These are phyloP conservation scores for Cynaeus angustus DNA, from an alignment of 2,888 invertebrate genomes.

Conservation along the genomic window DNA sequence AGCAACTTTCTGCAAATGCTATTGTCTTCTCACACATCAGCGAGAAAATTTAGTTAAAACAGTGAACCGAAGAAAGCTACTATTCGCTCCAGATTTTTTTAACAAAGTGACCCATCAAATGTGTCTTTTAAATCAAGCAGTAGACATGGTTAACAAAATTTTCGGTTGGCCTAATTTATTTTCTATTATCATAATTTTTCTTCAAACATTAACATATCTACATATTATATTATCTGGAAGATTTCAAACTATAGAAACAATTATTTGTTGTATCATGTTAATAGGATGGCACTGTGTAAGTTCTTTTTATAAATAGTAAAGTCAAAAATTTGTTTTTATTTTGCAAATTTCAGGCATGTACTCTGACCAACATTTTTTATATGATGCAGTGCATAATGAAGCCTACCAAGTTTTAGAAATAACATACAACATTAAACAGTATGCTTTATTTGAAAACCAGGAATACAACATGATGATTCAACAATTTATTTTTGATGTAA, in stretches of 20 bases:
- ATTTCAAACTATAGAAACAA: neutral
- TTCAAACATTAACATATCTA: conserved; percentile 1
- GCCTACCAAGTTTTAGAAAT: neutral
- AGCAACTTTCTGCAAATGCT: neutral
- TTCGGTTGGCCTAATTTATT: conserved; percentile 59
- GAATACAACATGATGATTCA: neutral
- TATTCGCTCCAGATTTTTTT: neutral
- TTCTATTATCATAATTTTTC: neutral
- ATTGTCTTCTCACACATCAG: neutral
- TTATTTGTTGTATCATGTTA: neutral
- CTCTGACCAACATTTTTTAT: conserved; percentile 2
- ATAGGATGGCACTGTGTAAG: conserved; percentile 21
- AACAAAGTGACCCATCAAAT: neutral
- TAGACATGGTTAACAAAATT: neutral
- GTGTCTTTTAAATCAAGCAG: neutral
- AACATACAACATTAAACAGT: neutral
- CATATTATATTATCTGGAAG: neutral
- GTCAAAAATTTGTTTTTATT: no score
- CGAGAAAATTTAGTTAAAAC: neutral
- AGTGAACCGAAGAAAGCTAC: neutral
- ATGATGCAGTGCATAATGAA: conserved; percentile 4
- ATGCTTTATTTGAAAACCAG: neutral
- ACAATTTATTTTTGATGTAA: neutral
- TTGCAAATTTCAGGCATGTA: conserved; percentile 1
- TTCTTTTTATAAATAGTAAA: neutral